These are phyloP conservation scores for Ochotona princeps DNA, from an alignment of 2,113 vertebrate species.

Conservation along the genomic window DNA sequence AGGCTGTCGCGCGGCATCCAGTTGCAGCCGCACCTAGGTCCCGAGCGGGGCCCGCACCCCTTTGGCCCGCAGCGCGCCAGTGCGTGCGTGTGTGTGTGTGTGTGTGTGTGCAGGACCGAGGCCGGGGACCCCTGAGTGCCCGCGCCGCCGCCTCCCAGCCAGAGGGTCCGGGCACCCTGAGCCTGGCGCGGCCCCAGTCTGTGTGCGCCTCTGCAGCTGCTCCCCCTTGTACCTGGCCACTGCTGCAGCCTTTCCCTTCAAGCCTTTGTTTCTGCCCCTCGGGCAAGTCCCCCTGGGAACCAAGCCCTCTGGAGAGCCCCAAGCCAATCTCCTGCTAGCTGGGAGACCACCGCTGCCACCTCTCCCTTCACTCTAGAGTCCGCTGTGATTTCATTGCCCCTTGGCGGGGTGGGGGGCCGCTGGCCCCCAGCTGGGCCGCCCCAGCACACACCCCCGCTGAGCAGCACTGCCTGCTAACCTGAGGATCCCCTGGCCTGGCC, in stretches of 20 bases:
- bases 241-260: background rate
- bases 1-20: background rate
- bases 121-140: background rate
- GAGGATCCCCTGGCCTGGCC: background rate
- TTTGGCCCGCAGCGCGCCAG: background rate
- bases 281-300: background rate
- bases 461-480: constrained; percentile 33
- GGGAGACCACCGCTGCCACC: too few species aligned
- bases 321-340: background rate
- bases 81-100: background rate
- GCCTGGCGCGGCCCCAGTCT: background rate
- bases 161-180: background rate
- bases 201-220: background rate
- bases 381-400: background rate
- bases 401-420: too few species aligned
- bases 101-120: background rate
- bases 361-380: background rate
- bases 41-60: background rate
- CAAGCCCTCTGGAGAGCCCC: background rate
- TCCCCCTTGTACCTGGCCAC: background rate
- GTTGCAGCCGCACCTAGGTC: background rate
- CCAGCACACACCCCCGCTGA: background rate
- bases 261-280: constrained; percentile 25
- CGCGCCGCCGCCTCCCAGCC: background rate
- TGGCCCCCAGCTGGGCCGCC: too few species aligned